Evolutionary conservation across 2,797 vertebrate species (phyloP), one percentile per base, ranked within the genome.

Genomic region (Tauraco hartlaubi): DNA sequence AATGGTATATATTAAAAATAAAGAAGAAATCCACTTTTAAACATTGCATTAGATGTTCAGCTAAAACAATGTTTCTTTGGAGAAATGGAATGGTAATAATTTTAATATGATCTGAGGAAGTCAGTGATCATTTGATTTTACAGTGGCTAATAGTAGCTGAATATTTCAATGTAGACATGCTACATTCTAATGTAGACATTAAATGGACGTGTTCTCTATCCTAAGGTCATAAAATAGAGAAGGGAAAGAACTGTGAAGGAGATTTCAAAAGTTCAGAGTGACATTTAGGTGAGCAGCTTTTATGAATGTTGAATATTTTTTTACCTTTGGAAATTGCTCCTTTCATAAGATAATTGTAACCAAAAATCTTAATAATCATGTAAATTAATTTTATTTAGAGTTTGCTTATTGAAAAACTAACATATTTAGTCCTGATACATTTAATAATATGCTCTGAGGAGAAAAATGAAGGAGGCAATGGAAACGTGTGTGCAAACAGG

Each of bases 201-300:
- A 92, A 78, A 61, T 49, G 69, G 74, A 76, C 5, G 69, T n/a
- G 35, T 33, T 82, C 39, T 49, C 43, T 82, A 29, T 75, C 51
- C 55, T 55, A 37, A 87, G 59, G 64, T 58, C 44, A 79, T 66
- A 73, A 87, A 82, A 64, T 7, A 63, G 35, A 83, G n/a, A 91
- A 58, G 20, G 16, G 8, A 85, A 92, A 67, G 82, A 85, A 73
- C 61, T 69, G 13, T 23, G 28, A 83, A 79, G 31, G 31, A 84
- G 59, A 90, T 69, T 76, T 73, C 82, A 88, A 52, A 85, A 83
- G 80, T 88, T 93, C 73, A 92, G 46, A 69, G 29, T 55, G 46
- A 58, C 41, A 80, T 71, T 77, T 73, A 85, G 15, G 48, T 77
- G 35, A 88, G 59, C 26, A 69, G 63, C 46, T 83, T 69, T 66